Conservation (phyloP, 2,888 invertebrate species). For the Tuberolachnus salignus region DNA sequence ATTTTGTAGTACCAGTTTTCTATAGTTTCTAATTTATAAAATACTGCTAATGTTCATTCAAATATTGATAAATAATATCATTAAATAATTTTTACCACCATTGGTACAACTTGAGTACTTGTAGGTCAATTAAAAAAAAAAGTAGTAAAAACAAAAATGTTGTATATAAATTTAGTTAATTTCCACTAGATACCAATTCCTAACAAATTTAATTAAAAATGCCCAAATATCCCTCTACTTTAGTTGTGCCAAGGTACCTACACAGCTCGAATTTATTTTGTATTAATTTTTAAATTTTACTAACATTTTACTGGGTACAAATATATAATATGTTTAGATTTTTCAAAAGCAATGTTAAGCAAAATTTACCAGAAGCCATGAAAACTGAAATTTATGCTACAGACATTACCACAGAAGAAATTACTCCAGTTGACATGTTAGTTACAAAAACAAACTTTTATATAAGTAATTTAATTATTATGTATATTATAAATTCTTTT, state of each 20-base stretch:
- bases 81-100: not conserved
- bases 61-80: not conserved
- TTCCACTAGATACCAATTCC: not conserved
- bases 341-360: constrained; percentile 72
- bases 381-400: constrained; percentile 56
- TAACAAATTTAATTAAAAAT: not conserved
- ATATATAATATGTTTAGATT: constrained; percentile 60
- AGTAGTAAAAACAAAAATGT: not conserved
- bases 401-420: constrained; percentile 37
- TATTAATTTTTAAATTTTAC: constrained; percentile 24
- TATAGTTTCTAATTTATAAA: constrained; percentile 8
- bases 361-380: constrained; percentile 66
- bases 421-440: constrained; percentile 60
- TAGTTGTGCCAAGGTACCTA: not conserved
- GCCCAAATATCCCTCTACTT: not conserved
- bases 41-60: not conserved
- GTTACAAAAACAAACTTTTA: constrained; percentile 2
- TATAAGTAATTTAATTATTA: not conserved
- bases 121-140: not conserved
- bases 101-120: not conserved
- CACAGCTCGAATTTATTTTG: constrained; percentile 31
- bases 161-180: not conserved
- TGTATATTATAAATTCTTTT: not conserved
- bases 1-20: constrained; percentile 6
- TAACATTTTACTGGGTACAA: constrained; percentile 26